Base-by-base conservation (phyloP, 2,797 vertebrate genomes). In the Octomys mimax region DNA sequence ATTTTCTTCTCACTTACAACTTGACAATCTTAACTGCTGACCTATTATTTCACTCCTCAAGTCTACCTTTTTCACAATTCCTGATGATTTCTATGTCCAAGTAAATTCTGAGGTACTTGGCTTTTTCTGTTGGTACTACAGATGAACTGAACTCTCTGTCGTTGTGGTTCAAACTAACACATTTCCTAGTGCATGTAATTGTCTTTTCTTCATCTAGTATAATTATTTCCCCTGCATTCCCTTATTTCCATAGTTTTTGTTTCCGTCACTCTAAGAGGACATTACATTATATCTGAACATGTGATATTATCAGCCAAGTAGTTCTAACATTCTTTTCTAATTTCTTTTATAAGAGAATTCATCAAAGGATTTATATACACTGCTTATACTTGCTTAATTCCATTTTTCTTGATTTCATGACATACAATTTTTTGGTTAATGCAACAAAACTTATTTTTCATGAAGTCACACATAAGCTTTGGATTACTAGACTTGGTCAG, bases 381-480 rank as follows among this genome's bases (percentile, higher is more conserved):
- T 73, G 2, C 9, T 83, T 81, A 31, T 61, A 88, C 16, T 71
- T 71, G 1, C 2, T 61, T 78, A 89, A 26, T 42, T 95, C 19
- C 36, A 33, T 22, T 94, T 89, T 81, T 84, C 90, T 39, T 78
- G 22, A 9, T 91, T 94, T 91, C 52, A 21, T 79, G 4, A 12
- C 75, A 91, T 85, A 88, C 31, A 73, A 2, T 13, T 21, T 59
- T 92, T 87, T 22, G 46, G 46, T 42, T 92, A n/a, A 49, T 89
- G 24, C 57, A 92, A 84, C 9, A 93, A 95, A 95, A 89, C 28
- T 80, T 82, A 18, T 73, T 86, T 71, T 62, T 31, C 26, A 62
- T 18, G 59, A 92, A 42, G 22, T 89, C 33, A 93, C 42, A 86
- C 42, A 70, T 79, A 49, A 91, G 22, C 28, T 92, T 22, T 87